Evolutionary conservation across 92 coral and sea anemone species (phyloP).

Genomic region (Umimayanthus chanpuru): DNA sequence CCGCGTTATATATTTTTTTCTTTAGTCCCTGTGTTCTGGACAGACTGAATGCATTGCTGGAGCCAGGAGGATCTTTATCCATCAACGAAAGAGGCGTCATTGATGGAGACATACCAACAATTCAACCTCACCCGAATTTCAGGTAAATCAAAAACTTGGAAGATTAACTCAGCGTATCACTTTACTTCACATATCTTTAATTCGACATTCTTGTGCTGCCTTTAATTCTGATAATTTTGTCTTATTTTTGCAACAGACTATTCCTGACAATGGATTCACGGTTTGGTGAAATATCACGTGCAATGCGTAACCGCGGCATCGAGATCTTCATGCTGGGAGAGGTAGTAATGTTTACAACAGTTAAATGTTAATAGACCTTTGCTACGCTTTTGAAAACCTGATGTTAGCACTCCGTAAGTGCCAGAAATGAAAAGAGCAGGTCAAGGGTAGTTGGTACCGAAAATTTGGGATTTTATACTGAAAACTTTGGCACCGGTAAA

Average conservation of each 20-base stretch:
- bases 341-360: too few species aligned
- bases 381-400: too few species aligned
- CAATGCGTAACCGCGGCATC: slow-evolving; percentile 98
- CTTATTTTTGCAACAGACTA: slow-evolving; percentile 56
- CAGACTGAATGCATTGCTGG: slow-evolving; percentile 89
- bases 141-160: slow-evolving; percentile 66
- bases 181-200: neutral
- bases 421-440: too few species aligned
- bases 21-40: slow-evolving; percentile 95
- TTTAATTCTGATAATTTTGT: neutral
- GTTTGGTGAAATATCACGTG: slow-evolving; percentile 96
- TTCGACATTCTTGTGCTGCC: neutral
- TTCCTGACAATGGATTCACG: slow-evolving; percentile 92
- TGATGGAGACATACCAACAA: slow-evolving; percentile 90
- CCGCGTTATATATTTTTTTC: neutral
- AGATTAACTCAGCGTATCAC: neutral
- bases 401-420: too few species aligned
- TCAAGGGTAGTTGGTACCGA: too few species aligned
- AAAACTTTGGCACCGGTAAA: too few species aligned
- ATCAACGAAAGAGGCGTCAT: slow-evolving; percentile 96
- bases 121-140: slow-evolving; percentile 90
- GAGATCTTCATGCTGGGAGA: slow-evolving; percentile 91
- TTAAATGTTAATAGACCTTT: too few species aligned
- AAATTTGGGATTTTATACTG: too few species aligned
- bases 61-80: slow-evolving; percentile 86